phyloP scores from a whole-genome alignment of 2,113 vertebrate genomes.

The Ammospiza nelsoni region DNA sequence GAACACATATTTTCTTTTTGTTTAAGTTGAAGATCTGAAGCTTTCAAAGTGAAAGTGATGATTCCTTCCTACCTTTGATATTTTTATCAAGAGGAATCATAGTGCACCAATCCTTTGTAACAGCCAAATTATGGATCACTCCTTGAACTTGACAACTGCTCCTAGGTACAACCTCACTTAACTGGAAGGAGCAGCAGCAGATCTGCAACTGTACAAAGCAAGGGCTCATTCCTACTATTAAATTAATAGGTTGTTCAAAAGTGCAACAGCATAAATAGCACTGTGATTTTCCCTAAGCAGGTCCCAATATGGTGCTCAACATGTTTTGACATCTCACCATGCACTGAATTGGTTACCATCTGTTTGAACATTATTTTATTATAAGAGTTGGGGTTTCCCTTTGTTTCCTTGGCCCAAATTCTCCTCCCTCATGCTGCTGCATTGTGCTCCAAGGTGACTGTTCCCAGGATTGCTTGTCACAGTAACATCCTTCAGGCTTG shows the following conservation, averaged over 20 bases:
- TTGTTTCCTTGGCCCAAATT: neutral
- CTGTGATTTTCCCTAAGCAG: neutral
- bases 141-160: neutral
- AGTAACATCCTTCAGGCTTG: neutral
- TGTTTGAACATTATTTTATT: neutral
- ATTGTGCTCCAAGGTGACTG: neutral
- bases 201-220: neutral
- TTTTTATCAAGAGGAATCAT: neutral
- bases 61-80: neutral
- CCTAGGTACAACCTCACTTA: neutral
- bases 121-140: neutral
- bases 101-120: neutral
- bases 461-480: neutral
- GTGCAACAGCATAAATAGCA: neutral
- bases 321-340: slow-evolving; percentile 13
- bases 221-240: neutral
- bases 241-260: slow-evolving; percentile 7
- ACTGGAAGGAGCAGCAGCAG: neutral
- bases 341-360: neutral
- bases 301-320: neutral
- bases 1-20: neutral
- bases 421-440: neutral
- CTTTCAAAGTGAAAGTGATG: neutral
- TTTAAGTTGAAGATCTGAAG: neutral
- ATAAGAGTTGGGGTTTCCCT: neutral